Evolutionary conservation across 2,888 invertebrate genomes (phyloP).

Genomic region (Pseudococcus viburni): DNA sequence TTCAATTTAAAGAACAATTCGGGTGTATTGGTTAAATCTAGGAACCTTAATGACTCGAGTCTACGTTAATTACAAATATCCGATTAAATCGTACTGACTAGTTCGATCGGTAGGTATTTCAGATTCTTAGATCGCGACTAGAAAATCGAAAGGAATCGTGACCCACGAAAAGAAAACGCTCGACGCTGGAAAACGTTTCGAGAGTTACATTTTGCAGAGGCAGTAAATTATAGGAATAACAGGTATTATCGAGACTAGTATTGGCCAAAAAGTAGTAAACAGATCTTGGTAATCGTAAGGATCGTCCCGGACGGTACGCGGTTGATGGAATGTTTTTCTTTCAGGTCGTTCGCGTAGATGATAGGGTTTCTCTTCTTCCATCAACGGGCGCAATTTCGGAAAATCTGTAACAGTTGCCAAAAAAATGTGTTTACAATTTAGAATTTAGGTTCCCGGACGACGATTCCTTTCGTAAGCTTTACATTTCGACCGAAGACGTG

Average conservation of each 20-base stretch:
- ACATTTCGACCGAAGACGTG: slow-evolving; percentile 10
- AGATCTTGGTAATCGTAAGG: slow-evolving; percentile 60
- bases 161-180: not conserved
- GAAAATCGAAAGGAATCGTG: slow-evolving; percentile 25
- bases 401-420: slow-evolving; percentile 60
- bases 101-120: not conserved
- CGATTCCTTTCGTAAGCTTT: not conserved
- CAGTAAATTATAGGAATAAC: slow-evolving; percentile 60
- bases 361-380: slow-evolving; percentile 61
- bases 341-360: slow-evolving; percentile 57
- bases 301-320: not conserved
- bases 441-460: not conserved
- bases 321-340: slow-evolving; percentile 33
- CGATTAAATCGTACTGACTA: not conserved
- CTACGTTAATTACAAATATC: not conserved
- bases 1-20: not conserved
- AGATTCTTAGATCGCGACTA: not conserved
- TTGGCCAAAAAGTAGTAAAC: slow-evolving; percentile 58
- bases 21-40: not conserved
- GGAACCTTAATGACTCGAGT: not conserved
- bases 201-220: slow-evolving; percentile 54
- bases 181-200: not conserved
- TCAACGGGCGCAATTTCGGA: slow-evolving; percentile 58
- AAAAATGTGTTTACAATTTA: not conserved
- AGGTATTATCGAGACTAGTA: slow-evolving; percentile 53